Conservation (phyloP, 2,888 invertebrate species). For the Agrotis segetum region DNA sequence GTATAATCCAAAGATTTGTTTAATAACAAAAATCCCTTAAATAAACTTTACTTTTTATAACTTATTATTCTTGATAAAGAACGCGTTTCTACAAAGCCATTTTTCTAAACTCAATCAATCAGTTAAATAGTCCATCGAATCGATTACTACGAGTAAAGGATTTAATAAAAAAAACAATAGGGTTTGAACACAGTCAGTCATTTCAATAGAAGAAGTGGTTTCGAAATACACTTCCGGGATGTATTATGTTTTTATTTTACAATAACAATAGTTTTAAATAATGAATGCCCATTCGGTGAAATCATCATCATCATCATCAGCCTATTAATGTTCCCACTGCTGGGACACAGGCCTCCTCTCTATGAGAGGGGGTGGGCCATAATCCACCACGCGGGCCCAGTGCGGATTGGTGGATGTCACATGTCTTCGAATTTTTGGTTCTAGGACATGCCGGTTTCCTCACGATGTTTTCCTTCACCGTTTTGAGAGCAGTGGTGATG, state of each 20-base stretch:
- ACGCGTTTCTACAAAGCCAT: not conserved
- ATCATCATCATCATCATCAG: too few relatives aligned
- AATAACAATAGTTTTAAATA: not conserved
- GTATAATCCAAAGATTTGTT: too few relatives aligned
- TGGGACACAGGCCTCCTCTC: too few relatives aligned
- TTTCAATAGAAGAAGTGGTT: constrained; percentile 50
- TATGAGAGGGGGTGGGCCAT: too few relatives aligned
- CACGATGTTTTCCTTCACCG: too few relatives aligned
- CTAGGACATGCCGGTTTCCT: too few relatives aligned
- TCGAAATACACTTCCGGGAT: not conserved
- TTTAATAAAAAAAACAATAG: not conserved
- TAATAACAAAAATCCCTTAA: not conserved
- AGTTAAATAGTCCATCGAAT: constrained; percentile 4
- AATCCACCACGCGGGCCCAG: too few relatives aligned
- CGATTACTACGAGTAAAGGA: not conserved
- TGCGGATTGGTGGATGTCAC: too few relatives aligned
- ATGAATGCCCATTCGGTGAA: not conserved
- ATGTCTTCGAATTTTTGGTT: too few relatives aligned
- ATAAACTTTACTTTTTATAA: not conserved
- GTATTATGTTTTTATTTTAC: not conserved
- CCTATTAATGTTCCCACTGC: too few relatives aligned
- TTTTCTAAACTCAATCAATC: constrained; percentile 20
- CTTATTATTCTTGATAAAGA: not conserved
- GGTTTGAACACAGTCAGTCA: constrained; percentile 42
- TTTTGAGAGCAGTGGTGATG: too few relatives aligned